Evolutionary conservation across 2,888 invertebrate species (phyloP).

Genomic region (Lordiphosa fenestrarum): DNA sequence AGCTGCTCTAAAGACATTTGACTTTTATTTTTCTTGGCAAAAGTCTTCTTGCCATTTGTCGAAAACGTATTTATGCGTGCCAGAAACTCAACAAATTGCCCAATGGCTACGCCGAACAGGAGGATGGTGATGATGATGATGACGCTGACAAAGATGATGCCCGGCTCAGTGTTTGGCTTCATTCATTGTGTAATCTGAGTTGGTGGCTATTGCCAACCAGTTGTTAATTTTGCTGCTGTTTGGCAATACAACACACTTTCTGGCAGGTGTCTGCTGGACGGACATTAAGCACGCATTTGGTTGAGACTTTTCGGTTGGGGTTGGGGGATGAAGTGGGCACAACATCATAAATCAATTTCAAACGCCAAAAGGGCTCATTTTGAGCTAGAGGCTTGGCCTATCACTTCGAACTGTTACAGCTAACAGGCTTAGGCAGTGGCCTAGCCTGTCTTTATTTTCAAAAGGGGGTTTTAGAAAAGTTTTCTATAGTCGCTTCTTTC

Average conservation of each 20-base stretch:
- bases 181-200: slow-evolving; percentile 52
- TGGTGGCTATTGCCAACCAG: slow-evolving; percentile 49
- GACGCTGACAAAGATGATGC: background rate
- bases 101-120: slow-evolving; percentile 12
- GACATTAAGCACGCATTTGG: slow-evolving; percentile 22
- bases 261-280: slow-evolving; percentile 43
- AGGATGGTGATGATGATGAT: slow-evolving; percentile 1
- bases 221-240: slow-evolving; percentile 58
- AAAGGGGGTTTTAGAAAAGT: too few species aligned
- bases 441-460: too few species aligned
- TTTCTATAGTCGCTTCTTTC: too few species aligned
- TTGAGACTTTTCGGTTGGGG: slow-evolving; percentile 2
- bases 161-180: slow-evolving; percentile 11
- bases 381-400: too few species aligned
- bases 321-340: background rate
- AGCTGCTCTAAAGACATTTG: slow-evolving; percentile 24
- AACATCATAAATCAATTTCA: slow-evolving; percentile 7
- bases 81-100: slow-evolving; percentile 25
- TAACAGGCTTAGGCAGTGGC: too few species aligned
- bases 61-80: slow-evolving; percentile 46
- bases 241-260: slow-evolving; percentile 36
- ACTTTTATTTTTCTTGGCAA: slow-evolving; percentile 29
- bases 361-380: background rate
- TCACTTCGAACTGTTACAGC: too few species aligned
- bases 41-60: slow-evolving; percentile 24